phyloP scores from a whole-genome alignment of 2,888 invertebrate genomes.

The Lasioglossum lativentre region DNA sequence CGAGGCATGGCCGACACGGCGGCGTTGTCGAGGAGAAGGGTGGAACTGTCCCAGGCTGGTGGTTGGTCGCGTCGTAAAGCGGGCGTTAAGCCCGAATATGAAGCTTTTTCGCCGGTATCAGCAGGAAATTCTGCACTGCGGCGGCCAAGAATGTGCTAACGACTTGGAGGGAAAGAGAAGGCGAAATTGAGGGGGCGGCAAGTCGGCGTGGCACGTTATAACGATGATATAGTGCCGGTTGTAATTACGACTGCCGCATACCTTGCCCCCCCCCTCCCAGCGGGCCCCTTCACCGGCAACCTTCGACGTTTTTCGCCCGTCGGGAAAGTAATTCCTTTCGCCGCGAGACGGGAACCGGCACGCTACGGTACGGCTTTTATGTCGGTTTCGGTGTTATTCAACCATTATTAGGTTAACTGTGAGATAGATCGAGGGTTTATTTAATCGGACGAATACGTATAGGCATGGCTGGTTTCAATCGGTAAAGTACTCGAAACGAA shows the following conservation, averaged over 20 bases:
- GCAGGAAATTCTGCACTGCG: constrained; percentile 71
- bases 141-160: constrained; percentile 72
- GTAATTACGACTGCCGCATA: constrained; percentile 64
- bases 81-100: constrained; percentile 71
- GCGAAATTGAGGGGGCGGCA: constrained; percentile 40
- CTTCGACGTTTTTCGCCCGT: constrained; percentile 22
- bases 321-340: neutral
- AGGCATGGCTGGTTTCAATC: too few relatives aligned
- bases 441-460: neutral
- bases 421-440: neutral
- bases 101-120: constrained; percentile 74
- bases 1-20: neutral
- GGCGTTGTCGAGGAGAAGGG: neutral
- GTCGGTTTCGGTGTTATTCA: neutral
- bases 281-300: neutral
- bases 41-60: constrained; percentile 47
- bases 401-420: neutral
- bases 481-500: too few relatives aligned
- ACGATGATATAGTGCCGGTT: constrained; percentile 65
- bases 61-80: constrained; percentile 63
- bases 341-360: neutral
- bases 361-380: neutral
- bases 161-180: constrained; percentile 56
- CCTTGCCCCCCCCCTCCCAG: constrained; percentile 1
- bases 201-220: constrained; percentile 45